A percentile compares a stretch with the other conserved stretches of the same genome.
Conservation (phyloP, 2,113 vertebrate genomes). For the Mesembrinibis cayennensis region DNA sequence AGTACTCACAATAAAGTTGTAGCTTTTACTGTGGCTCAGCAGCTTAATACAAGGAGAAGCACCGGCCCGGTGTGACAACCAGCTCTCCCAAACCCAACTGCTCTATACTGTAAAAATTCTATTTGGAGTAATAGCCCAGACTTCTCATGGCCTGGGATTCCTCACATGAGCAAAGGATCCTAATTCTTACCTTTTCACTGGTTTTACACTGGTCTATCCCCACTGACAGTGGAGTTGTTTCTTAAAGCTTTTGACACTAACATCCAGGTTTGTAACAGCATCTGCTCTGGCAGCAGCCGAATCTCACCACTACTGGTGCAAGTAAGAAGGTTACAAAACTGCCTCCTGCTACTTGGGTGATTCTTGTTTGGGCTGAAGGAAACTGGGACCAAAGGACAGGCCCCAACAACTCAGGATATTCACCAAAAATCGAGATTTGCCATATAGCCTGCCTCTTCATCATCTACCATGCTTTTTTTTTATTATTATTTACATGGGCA, state of each 20-base stretch:
- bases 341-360: neutral
- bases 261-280: neutral
- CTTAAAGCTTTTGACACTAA: neutral
- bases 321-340: neutral
- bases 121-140: neutral
- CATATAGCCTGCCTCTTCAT: neutral
- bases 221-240: neutral
- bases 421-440: neutral
- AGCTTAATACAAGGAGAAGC: neutral
- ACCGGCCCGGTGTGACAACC: rapidly evolving
- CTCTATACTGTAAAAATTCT: neutral
- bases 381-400: neutral
- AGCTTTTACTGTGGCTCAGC: neutral
- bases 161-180: neutral
- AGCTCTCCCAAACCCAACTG: neutral
- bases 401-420: neutral
- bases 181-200: neutral
- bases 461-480: neutral
- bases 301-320: neutral
- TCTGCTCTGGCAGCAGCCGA: neutral
- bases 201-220: neutral
- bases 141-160: neutral
- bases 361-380: neutral
- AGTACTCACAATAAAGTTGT: neutral
- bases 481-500: neutral